Evolutionary conservation across 2,888 invertebrate genomes (phyloP).

Genomic region (Melanostoma scalare): DNA sequence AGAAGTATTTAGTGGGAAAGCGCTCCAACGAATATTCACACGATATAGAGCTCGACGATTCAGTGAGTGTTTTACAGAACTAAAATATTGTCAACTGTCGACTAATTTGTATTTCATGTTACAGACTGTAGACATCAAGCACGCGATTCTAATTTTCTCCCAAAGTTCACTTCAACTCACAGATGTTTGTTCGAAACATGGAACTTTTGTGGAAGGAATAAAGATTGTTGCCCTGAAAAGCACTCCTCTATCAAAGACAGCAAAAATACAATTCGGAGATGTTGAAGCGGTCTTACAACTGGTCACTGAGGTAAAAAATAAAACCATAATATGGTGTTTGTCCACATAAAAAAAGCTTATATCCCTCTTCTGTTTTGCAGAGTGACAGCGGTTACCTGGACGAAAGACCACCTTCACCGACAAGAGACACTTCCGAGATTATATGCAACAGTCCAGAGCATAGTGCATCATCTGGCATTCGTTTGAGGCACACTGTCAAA

Average conservation of each 20-base stretch:
- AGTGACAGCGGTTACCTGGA: constrained; percentile 57
- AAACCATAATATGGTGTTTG: not conserved
- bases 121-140: constrained; percentile 62
- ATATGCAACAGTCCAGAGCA: constrained; percentile 47
- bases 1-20: constrained; percentile 45
- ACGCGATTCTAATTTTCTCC: constrained; percentile 48
- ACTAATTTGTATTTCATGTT: not conserved
- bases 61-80: constrained; percentile 17
- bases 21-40: constrained; percentile 24
- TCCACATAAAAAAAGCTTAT: not conserved
- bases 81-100: not conserved
- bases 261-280: constrained; percentile 49
- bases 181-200: constrained; percentile 56
- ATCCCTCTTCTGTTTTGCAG: constrained; percentile 19
- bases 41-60: constrained; percentile 63
- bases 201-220: constrained; percentile 52
- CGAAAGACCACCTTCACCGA: constrained; percentile 22
- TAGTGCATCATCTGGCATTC: constrained; percentile 6
- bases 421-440: constrained; percentile 16
- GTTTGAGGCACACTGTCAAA: constrained; percentile 22
- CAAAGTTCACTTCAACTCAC: constrained; percentile 24
- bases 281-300: constrained; percentile 38
- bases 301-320: constrained; percentile 31
- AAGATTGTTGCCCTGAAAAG: constrained; percentile 9
- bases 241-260: constrained; percentile 27